phyloP scores from a whole-genome alignment of 1,140 invertebrate species.

The Bombus turneri region DNA sequence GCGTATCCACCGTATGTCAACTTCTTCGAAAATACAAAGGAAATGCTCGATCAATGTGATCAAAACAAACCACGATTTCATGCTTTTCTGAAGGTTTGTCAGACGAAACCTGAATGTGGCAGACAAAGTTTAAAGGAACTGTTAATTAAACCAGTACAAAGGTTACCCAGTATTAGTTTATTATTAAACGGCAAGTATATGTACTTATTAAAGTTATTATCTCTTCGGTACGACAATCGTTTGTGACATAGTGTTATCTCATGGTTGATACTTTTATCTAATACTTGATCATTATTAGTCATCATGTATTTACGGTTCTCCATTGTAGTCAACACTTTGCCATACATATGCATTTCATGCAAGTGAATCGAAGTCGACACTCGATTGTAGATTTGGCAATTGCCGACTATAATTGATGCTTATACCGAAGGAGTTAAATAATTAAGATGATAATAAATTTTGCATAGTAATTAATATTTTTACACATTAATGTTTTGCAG shows the following conservation, averaged over 20 bases:
- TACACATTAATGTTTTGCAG: slow-evolving; percentile 82
- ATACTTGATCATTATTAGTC: background rate
- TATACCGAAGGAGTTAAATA: background rate
- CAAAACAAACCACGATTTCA: slow-evolving; percentile 96
- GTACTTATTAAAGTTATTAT: slow-evolving; percentile 19
- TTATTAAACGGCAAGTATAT: slow-evolving; percentile 91
- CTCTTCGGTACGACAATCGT: background rate
- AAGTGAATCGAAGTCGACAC: too few relatives aligned
- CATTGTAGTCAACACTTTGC: background rate
- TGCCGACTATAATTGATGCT: background rate
- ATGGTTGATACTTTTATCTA: background rate
- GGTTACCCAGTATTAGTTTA: slow-evolving; percentile 96
- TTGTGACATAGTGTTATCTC: background rate
- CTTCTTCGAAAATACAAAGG: slow-evolving; percentile 98
- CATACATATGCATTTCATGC: too few relatives aligned
- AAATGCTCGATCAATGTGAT: slow-evolving; percentile 95
- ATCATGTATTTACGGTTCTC: background rate
- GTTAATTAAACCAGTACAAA: slow-evolving; percentile 97
- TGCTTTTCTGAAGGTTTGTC: slow-evolving; percentile 98
- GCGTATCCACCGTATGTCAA: slow-evolving; percentile 99
- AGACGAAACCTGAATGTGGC: slow-evolving; percentile 96
- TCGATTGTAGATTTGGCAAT: background rate
- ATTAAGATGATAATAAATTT: background rate
- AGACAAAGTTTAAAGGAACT: slow-evolving; percentile 96
- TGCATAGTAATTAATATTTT: background rate